Evolutionary conservation across 1,140 invertebrate genomes (phyloP), one percentile per base, ranked within the genome.

Genomic region (silkworm (Bombyx mori)): DNA sequence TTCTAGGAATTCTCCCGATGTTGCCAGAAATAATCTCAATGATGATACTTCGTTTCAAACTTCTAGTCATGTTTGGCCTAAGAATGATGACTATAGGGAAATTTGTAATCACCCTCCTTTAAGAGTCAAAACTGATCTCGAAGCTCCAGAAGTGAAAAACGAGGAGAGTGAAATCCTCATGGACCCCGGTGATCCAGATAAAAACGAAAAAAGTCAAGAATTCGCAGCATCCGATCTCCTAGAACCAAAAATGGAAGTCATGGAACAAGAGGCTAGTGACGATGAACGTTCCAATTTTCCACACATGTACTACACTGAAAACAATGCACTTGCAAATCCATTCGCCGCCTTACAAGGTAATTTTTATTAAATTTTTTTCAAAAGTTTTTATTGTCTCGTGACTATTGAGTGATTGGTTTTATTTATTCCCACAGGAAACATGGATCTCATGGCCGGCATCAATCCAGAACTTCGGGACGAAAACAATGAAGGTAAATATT

Each of bases 21-120:
- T 82, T 82, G 82, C 84, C 82, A 84, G 81, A 85, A 87, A 85
- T 71, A 87, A 86, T 87, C 81, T 85, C 82, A 82, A 74, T 72
- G 82, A 87, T 77, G 82, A 87, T 77, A 76, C 82, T 87, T 73
- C 82, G 65, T 82, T 84, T 79, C 84, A 86, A 85, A 82, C 79
- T 83, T 87, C 84, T 87, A 87, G 84, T 87, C 84, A 87, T 83
- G 84, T 70, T 77, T 84, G 82, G 81, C 82, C 82, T 86, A 86
- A 86, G 83, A 86, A 83, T 74, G 82, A 87, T 75, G 84, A 84
- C 75, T 86, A 75, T 82, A 87, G 81, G 75, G 82, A 87, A 82
- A 75, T 73, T 45, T 76, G 75, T 75, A 85, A 79, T 65, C 85
- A 85, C 70, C 84, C 84, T 45, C 68, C 81, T 35, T 71, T 87